Evolutionary conservation across 2,888 invertebrate genomes (phyloP).

Genomic region (Drosophila crucigera): DNA sequence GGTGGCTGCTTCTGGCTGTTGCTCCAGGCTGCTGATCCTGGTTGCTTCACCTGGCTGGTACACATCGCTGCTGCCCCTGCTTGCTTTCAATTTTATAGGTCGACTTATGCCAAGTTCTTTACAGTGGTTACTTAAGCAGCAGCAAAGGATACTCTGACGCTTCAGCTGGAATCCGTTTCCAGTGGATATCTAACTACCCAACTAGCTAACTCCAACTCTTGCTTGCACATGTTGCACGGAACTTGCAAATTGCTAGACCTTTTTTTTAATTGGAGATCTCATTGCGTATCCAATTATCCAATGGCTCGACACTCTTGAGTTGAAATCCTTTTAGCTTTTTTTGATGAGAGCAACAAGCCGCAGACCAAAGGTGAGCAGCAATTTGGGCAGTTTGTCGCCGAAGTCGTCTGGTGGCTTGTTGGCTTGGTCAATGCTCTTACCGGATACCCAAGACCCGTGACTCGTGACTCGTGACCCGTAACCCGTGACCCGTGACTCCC

Average conservation of each 20-base stretch:
- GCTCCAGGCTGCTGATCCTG: too few relatives aligned
- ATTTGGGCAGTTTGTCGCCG: background rate
- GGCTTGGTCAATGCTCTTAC: conserved; percentile 47
- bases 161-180: background rate
- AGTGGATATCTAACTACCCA: background rate
- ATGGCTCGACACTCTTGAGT: background rate
- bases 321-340: background rate
- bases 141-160: too few relatives aligned
- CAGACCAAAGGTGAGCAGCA: conserved; percentile 5
- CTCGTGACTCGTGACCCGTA: background rate
- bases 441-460: background rate
- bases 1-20: background rate
- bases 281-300: too few relatives aligned
- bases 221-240: background rate
- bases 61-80: too few relatives aligned
- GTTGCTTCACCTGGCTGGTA: too few relatives aligned
- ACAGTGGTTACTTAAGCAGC: background rate
- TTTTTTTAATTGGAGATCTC: background rate
- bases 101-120: background rate
- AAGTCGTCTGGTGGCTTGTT: background rate
- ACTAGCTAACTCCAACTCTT: background rate
- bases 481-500: background rate
- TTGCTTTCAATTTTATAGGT: background rate
- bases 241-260: background rate
- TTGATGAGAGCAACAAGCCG: conserved; percentile 15